Percentiles rank a stretch among this genome's conserved stretches.
phyloP scores from a whole-genome alignment of 2,113 vertebrate species.

The Uria lomvia region DNA sequence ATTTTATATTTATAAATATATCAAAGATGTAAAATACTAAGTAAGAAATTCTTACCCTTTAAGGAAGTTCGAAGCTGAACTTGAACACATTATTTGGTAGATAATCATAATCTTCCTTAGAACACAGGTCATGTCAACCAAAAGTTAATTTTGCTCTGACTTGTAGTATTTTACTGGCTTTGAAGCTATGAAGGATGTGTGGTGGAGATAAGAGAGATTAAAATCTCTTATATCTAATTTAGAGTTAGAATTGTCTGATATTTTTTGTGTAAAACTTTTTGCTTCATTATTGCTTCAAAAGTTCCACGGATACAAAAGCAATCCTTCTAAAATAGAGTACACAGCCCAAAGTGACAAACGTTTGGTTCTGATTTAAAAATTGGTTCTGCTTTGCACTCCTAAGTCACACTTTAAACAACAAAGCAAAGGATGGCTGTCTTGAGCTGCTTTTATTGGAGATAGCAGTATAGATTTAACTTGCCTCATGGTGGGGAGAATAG shows the following conservation, averaged over 20 bases:
- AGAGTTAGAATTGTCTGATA: not conserved
- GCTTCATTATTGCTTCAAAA: not conserved
- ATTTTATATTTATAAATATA: not conserved
- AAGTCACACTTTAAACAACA: not conserved
- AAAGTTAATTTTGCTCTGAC: not conserved
- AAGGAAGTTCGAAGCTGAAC: not conserved
- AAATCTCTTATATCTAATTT: not conserved
- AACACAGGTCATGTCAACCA: not conserved
- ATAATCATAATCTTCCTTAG: not conserved
- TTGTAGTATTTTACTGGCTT: not conserved
- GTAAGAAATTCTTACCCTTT: not conserved
- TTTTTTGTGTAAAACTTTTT: not conserved
- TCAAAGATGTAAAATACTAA: not conserved
- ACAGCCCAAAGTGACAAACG: not conserved
- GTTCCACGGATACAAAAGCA: not conserved
- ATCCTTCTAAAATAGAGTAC: not conserved
- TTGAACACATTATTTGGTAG: not conserved
- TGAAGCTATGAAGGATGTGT: not conserved
- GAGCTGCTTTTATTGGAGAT: not conserved
- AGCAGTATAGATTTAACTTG: not conserved
- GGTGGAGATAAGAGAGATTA: not conserved
- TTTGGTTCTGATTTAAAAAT: not conserved
- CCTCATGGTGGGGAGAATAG: not conserved
- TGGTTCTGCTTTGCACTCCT: not conserved
- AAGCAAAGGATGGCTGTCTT: not conserved